Percentiles rank a stretch among this genome's conserved stretches.
Conservation (phyloP, 2,113 vertebrate genomes). For the Tor tambroides region DNA sequence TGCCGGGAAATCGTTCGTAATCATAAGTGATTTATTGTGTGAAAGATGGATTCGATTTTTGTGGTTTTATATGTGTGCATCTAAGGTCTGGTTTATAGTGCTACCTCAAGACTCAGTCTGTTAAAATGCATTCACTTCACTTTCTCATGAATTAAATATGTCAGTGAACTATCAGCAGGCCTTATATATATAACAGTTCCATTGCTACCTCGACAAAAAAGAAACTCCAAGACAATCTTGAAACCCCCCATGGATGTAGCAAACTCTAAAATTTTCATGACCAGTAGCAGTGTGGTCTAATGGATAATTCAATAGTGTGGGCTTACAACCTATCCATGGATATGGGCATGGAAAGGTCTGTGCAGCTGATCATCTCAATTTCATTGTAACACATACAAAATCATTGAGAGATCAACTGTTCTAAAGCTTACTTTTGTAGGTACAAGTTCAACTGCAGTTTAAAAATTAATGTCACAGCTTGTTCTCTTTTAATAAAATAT, state of each 20-base stretch:
- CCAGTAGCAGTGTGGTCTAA: neutral
- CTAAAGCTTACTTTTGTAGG: too few relatives aligned
- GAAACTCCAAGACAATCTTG: neutral
- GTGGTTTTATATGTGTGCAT: neutral
- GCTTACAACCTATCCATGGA: neutral
- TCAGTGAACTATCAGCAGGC: neutral
- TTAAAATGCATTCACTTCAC: neutral
- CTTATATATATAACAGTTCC: neutral
- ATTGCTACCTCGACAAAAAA: neutral
- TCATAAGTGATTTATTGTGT: conserved; percentile 6
- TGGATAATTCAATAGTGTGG: neutral
- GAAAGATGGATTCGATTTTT: neutral
- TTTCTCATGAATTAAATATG: conserved; percentile 25
- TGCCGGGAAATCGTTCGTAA: conserved; percentile 11
- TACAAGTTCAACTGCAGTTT: too few relatives aligned
- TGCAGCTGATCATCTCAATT: neutral
- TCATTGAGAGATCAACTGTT: neutral
- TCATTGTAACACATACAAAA: neutral
- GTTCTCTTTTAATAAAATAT: too few relatives aligned
- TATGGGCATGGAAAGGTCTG: neutral
- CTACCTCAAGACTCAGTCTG: neutral
- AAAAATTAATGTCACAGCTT: too few relatives aligned
- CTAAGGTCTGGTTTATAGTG: neutral
- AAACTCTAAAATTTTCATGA: conserved; percentile 8
- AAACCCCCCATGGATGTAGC: neutral